Evolutionary conservation across 2,113 vertebrate genomes (phyloP), one percentile per base, ranked within the genome.

Genomic region (Ciconia stormi): DNA sequence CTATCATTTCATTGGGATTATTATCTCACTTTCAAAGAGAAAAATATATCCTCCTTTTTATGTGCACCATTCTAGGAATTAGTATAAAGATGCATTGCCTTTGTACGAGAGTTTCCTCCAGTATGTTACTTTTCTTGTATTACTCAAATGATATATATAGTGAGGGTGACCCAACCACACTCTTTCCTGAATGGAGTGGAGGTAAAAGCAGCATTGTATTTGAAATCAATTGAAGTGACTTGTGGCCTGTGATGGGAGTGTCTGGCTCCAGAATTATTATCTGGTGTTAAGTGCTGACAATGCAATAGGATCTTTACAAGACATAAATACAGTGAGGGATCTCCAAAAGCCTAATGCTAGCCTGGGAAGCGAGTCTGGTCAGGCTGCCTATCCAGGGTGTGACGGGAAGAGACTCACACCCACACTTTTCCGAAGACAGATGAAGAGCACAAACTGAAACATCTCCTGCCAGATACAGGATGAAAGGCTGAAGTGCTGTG

Each of bases 251-350:
- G 79, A 89, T 87, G 63, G 56, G 86, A 93, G 77, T 23, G 80
- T 78, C 86, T 93, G 91, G 50, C 72, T 92, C 72, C 80, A 95
- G 95, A 96, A 89, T 95, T 93, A 96, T 90, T 90, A 67, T 70
- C 77, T 95, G 65, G 42, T 79, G 65, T 84, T 97, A 95, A 96
- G 94, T 95, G 94, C 90, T 97, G 92, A 93, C 89, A 87, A 7
- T 65, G 73, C 92, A 91, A 50, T 76, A 89, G 47, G n/a, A 50
- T 63, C 76, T 91, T 90, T 79, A 74, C 80, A 82, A 89, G 82
- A 91, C 74, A 92, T 70, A 94, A 94, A 90, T 70, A 71, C 76
- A 72, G 70, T 36, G 18, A 87, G 59, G 52, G 49, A 78, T 81
- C 59, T 92, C 79, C 90, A 89, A 89, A 88, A 95, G 70, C 47